Evolutionary conservation across 2,797 vertebrate genomes (phyloP), one percentile per base, ranked within the genome.

Genomic region (Alfaro cultratus): DNA sequence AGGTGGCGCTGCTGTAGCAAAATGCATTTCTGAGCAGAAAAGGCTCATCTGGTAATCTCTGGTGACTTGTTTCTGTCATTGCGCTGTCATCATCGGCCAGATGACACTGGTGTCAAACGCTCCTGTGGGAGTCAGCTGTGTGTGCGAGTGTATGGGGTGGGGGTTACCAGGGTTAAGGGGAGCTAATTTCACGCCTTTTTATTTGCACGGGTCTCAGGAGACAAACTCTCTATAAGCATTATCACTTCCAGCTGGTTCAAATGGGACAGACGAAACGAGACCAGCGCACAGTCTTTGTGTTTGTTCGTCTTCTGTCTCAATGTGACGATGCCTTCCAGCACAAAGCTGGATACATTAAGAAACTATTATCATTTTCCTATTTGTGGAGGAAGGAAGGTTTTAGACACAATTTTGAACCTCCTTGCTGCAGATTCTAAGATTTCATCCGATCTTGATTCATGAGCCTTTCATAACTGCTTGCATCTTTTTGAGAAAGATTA

Each of bases 121-220:
- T 78, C 92, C 85, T 79, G 0, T 76, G 91, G 87, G 91, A 90
- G 21, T 41, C 39, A 53, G 76, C n/a, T 41, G 1, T 60, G 78
- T 79, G 78, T 41, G 73, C 73, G 76, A 21, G 79, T 68, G 80
- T 75, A 31, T 74, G 77, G 34, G 64, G 88, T 89, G 87, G 76
- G 90, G 92, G 87, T 89, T 86, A 86, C 73, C 79, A 88, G 86
- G 94, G 95, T 94, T 95, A 94, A 95, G 88, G 93, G 89, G 95
- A 95, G 93, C 95, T 95, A 94, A 95, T 96, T 96, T 96, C 95
- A 95, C 82, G 92, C 84, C 91, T 95, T 91, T 96, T 95, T 95
- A 95, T 95, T 93, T 94, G 88, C 83, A 55, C 74, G 73, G 86
- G 91, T 95, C 95, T 94, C 95, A 88, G 87, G 96, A 93, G 95